phyloP scores from a whole-genome alignment of 30 jellyfish, hydroid and myxozoan genomes.

The Turritopsis rubra region DNA sequence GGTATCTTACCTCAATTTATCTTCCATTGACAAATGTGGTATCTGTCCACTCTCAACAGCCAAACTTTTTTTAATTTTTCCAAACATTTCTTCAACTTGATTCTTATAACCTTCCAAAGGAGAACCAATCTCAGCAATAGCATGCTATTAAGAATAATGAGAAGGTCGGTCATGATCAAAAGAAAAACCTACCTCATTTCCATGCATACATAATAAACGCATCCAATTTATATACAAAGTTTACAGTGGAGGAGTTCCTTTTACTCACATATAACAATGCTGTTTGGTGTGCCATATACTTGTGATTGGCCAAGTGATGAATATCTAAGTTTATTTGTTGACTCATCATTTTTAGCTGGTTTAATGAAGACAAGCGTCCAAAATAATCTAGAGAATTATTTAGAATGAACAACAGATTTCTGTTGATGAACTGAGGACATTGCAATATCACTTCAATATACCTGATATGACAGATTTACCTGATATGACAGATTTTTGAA shows the following conservation, averaged over 20 bases:
- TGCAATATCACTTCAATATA: not conserved
- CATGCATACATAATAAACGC: not conserved
- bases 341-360: slow-evolving; percentile 28
- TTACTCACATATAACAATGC: slow-evolving; percentile 21
- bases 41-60: slow-evolving; percentile 2
- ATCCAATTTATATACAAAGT: not conserved
- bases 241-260: not conserved
- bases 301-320: slow-evolving; percentile 17
- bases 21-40: slow-evolving; percentile 20
- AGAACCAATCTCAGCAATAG: slow-evolving; percentile 17
- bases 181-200: not conserved
- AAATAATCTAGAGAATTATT: slow-evolving; percentile 10
- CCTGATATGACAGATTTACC: slow-evolving; percentile 2
- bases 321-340: slow-evolving; percentile 23
- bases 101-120: slow-evolving; percentile 16
- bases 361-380: slow-evolving; percentile 7
- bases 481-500: slow-evolving; percentile 17
- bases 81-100: slow-evolving; percentile 17
- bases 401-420: not conserved
- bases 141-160: slow-evolving; percentile 11
- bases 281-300: slow-evolving; percentile 27
- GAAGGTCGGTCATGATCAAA: not conserved
- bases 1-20: slow-evolving; percentile 13
- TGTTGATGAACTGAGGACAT: not conserved
- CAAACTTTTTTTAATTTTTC: slow-evolving; percentile 7